Conservation (phyloP, 2,888 invertebrate species). For the Lasioglossum lativentre region DNA sequence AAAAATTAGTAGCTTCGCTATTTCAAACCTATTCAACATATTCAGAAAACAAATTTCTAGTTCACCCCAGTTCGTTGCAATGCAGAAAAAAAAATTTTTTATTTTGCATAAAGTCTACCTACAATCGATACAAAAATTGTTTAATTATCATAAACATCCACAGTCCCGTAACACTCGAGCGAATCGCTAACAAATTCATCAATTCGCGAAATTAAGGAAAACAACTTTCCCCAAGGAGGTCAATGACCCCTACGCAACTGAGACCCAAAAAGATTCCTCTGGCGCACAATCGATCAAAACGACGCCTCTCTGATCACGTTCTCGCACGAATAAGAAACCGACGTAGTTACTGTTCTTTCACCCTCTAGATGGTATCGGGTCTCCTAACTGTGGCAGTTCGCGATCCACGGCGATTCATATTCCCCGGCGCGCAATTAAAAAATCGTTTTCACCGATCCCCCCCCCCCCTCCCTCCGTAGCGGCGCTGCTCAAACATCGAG, state of each 20-base stretch:
- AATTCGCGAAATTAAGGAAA: no score
- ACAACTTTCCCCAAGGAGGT: not conserved
- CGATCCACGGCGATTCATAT: not conserved
- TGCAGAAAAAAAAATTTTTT: no score
- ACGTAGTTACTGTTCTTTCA: not conserved
- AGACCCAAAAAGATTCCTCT: not conserved
- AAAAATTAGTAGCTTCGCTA: no score
- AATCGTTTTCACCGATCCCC: not conserved
- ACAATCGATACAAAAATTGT: no score
- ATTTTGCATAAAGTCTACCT: no score
- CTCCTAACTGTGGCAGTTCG: not conserved
- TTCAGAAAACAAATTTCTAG: no score
- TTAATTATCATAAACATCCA: no score
- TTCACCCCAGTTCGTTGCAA: no score
- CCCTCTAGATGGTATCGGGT: not conserved
- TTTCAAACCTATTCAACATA: no score
- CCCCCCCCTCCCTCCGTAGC: no score
- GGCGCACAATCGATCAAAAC: not conserved
- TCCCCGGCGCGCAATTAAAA: conserved; percentile 11
- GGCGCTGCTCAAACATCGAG: not conserved
- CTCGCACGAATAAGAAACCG: not conserved
- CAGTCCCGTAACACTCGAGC: no score
- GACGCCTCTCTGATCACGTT: not conserved
- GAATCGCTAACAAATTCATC: no score
- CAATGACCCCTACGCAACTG: not conserved